Conservation (phyloP, 1,140 invertebrate genomes). For the Cydia amplana region DNA sequence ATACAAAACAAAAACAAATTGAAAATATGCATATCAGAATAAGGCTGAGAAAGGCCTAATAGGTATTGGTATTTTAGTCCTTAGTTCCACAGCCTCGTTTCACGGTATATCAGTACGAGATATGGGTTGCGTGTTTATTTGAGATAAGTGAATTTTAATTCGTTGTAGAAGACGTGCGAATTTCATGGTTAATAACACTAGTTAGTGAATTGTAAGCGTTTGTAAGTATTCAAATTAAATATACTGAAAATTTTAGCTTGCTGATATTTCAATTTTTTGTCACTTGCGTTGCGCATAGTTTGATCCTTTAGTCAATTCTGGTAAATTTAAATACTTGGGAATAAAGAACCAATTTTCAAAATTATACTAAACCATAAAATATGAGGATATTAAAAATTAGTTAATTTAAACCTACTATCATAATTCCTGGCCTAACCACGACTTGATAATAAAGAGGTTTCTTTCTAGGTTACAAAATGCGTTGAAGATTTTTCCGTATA, state of each 20-base stretch:
- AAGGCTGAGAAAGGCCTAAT: conserved; percentile 46
- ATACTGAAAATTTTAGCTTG: too few species aligned
- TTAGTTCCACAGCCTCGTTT: conserved; percentile 45
- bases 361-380: too few species aligned
- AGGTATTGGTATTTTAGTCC: conserved; percentile 67
- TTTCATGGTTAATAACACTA: not conserved
- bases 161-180: not conserved
- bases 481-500: not conserved
- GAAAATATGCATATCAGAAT: not conserved
- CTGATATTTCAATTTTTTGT: too few species aligned
- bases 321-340: too few species aligned
- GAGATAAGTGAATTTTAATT: conserved; percentile 19
- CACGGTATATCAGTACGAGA: conserved; percentile 46
- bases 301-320: too few species aligned
- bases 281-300: too few species aligned
- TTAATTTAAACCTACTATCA: too few species aligned
- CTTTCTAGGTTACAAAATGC: too few species aligned
- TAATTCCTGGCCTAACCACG: too few species aligned
- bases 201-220: not conserved
- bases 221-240: not conserved
- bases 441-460: too few species aligned
- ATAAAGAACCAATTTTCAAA: too few species aligned
- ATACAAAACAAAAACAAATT: not conserved
- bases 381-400: too few species aligned
- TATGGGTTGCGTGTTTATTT: conserved; percentile 35